Base-by-base conservation (phyloP, 2,888 invertebrate genomes). In the Anthophora plumipes region DNA sequence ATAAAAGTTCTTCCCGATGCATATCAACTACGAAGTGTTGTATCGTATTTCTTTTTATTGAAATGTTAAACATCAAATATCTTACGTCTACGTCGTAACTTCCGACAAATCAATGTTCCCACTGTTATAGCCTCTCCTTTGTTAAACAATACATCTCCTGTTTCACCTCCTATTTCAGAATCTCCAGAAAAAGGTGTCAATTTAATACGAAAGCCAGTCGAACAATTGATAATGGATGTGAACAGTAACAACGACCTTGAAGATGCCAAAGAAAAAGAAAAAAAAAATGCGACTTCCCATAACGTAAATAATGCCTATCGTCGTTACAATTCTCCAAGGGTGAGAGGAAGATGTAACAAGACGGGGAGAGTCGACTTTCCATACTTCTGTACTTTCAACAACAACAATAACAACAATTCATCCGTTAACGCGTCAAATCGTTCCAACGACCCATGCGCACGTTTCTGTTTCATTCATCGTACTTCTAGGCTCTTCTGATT, bases 401-500 rank as follows among this genome's bases (percentile, higher is more conserved):
- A n/a, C n/a, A n/a, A n/a, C n/a, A n/a, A n/a, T n/a, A n/a, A n/a
- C n/a, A 2, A 22, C 4, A 22, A 17, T 43, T 61, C 48, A 37
- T 43, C 2, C 20, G n/a, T 67, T 17, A 14, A 14, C 20, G 31
- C 31, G n/a, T 63, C n/a, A 20, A 43, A 57, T 66, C 46, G 14
- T 31, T 68, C 48, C 41, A 59, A 39, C 60, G 59, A 78, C 11
- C 60, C 73, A 60, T 39, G 25, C 46, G 46, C 43, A 52, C 31
- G 25, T 57, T 25, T 31, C 31, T 25, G 31, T 59, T 39, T 59
- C n/a, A 39, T 39, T 59, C n/a, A 39, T 4, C 55, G 67, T 54
- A 54, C 69, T 31, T 31, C 4, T 84, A 87, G 52, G 87, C 84
- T 86, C 90, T 89, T 86, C 92, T 89, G 78, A 91, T 91, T 82